These are phyloP conservation scores for Basileuterus tristriatus DNA, from an alignment of 2,797 vertebrate species.

Conservation along the genomic window DNA sequence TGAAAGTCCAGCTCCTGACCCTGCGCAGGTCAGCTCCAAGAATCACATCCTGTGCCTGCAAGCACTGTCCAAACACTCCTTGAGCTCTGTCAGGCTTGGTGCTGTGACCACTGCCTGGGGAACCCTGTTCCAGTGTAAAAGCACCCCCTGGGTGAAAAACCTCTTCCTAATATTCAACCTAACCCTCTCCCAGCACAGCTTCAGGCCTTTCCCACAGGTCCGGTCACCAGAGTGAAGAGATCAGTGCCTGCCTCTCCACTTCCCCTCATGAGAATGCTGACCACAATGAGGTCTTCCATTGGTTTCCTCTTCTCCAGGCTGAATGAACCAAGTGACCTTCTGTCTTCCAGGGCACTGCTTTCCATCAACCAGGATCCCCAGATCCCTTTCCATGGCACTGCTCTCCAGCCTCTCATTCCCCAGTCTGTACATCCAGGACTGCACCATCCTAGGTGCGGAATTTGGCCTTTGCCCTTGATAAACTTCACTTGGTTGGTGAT, in stretches of 20 bases:
- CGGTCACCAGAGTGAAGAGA: background rate
- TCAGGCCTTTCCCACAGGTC: background rate
- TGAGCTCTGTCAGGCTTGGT: background rate
- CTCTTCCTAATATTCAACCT: background rate
- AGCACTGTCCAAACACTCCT: background rate
- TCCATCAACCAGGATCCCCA: background rate
- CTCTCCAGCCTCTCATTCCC: background rate
- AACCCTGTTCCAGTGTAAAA: background rate
- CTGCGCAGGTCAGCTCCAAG: background rate
- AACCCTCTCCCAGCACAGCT: background rate
- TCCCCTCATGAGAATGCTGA: background rate
- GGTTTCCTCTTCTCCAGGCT: background rate
- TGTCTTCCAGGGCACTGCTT: background rate
- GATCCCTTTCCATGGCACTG: background rate
- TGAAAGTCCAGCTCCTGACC: background rate
- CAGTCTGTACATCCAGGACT: background rate
- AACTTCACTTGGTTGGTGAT: fast-evolving
- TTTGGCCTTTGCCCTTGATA: background rate
- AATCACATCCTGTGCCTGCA: background rate
- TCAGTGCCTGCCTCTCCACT: background rate
- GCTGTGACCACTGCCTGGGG: background rate
- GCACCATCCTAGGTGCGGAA: background rate
- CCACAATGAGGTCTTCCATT: background rate
- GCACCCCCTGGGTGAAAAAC: background rate
- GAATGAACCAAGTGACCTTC: background rate